Percentiles rank a stretch among this genome's conserved stretches.
phyloP scores from a whole-genome alignment of 2,113 vertebrate genomes.

The Casuarius casuarius region DNA sequence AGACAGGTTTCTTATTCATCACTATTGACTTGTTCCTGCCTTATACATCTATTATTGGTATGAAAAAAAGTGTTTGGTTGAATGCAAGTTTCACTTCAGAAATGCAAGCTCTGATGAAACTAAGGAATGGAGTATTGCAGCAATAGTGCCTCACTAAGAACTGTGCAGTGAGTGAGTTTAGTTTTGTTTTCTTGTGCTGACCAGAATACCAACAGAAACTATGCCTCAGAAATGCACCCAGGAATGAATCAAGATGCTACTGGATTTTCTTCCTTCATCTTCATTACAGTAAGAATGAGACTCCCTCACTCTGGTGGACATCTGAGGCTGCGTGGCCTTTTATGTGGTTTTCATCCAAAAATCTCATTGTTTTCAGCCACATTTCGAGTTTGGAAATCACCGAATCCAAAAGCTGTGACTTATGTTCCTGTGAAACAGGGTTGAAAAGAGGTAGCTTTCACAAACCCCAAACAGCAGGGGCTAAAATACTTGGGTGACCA shows the following conservation, averaged over 20 bases:
- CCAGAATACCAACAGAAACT: background rate
- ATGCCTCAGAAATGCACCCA: background rate
- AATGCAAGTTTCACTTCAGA: background rate
- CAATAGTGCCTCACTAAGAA: background rate
- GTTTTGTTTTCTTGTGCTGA: background rate
- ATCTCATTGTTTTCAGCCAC: background rate
- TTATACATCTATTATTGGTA: background rate
- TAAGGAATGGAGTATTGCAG: background rate
- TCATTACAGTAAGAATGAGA: background rate
- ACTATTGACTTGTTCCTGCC: background rate
- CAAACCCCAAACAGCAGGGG: background rate
- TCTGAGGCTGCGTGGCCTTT: background rate
- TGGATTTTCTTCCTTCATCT: background rate
- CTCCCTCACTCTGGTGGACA: background rate
- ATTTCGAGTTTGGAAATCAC: background rate
- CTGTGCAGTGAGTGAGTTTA: background rate
- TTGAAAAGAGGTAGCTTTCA: background rate
- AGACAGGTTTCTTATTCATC: background rate
- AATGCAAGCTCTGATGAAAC: background rate
- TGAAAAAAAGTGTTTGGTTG: background rate
- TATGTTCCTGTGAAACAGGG: background rate
- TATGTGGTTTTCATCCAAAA: background rate
- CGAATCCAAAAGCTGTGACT: background rate
- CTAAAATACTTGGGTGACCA: background rate
- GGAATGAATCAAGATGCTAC: background rate